Conservation (phyloP, 2,797 vertebrate genomes). For the Syngnathus rostellatus region DNA sequence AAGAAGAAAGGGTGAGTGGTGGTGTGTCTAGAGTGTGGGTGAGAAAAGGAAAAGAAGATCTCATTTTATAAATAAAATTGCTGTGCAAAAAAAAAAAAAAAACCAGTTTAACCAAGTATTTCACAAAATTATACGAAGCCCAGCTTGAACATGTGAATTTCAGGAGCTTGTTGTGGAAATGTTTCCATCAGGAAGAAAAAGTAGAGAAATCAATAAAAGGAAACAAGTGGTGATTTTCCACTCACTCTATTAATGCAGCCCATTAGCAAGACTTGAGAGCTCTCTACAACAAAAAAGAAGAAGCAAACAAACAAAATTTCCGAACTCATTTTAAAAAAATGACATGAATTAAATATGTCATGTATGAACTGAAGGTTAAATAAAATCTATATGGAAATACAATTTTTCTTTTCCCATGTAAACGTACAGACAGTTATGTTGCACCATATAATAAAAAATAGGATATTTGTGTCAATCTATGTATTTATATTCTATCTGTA, state of each 20-base stretch:
- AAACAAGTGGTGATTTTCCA: not conserved
- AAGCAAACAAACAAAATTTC: not conserved
- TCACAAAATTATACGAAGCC: slow-evolving; percentile 18
- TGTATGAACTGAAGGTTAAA: not conserved
- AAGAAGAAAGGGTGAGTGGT: slow-evolving; percentile 28
- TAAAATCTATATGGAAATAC: not conserved
- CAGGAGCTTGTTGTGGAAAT: not conserved
- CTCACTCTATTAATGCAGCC: not conserved
- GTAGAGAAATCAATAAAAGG: slow-evolving; percentile 2
- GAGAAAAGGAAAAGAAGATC: slow-evolving; percentile 39
- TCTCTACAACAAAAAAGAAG: too few species aligned
- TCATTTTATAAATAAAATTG: slow-evolving; percentile 23
- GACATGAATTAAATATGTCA: not conserved
- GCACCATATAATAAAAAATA: too few species aligned
- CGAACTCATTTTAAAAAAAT: not conserved
- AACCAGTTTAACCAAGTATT: too few species aligned
- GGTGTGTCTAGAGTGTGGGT: slow-evolving; percentile 25
- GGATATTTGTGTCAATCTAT: not conserved
- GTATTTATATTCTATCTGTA: not conserved
- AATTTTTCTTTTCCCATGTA: too few species aligned
- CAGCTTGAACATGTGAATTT: not conserved
- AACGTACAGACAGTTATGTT: too few species aligned
- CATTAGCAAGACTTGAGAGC: not conserved
- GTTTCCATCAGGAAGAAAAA: slow-evolving; percentile 1
- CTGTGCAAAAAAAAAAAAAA: slow-evolving; percentile 26